phyloP scores from a whole-genome alignment of 2,888 invertebrate species.

The Hanleya hanleyi region DNA sequence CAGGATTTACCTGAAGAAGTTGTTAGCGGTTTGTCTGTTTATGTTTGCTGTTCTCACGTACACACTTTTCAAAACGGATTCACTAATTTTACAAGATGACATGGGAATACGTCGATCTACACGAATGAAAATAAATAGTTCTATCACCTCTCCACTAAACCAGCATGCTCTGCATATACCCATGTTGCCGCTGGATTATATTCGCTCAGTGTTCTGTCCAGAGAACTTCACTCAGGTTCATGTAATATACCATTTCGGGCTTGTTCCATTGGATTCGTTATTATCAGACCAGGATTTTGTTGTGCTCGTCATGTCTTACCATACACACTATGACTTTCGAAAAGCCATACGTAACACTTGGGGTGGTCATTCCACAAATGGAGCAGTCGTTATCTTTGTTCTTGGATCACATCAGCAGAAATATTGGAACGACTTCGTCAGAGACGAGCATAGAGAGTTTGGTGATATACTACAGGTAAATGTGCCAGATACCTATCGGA shows the following conservation, averaged over 20 bases:
- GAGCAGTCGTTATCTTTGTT: slow-evolving; percentile 32
- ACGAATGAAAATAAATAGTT: no score
- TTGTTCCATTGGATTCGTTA: not conserved
- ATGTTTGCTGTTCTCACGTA: no score
- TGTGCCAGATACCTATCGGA: slow-evolving; percentile 39
- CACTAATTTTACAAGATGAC: no score
- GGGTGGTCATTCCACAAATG: slow-evolving; percentile 19
- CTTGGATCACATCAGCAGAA: slow-evolving; percentile 28
- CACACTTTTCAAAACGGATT: no score
- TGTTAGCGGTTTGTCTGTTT: no score
- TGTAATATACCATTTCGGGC: not conserved
- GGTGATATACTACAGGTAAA: slow-evolving; percentile 40
- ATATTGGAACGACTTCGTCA: slow-evolving; percentile 34
- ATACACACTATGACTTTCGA: slow-evolving; percentile 35
- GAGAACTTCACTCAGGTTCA: not conserved
- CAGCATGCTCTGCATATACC: no score
- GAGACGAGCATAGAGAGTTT: slow-evolving; percentile 32
- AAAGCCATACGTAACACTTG: slow-evolving; percentile 40
- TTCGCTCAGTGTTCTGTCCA: no score
- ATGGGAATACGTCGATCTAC: no score
- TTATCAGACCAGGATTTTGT: slow-evolving; percentile 4
- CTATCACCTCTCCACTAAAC: no score
- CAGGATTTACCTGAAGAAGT: no score
- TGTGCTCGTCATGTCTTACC: slow-evolving; percentile 38
- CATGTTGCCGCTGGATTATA: no score